phyloP scores from a whole-genome alignment of 2,113 vertebrate species.

The Ornithorhynchus anatinus region DNA sequence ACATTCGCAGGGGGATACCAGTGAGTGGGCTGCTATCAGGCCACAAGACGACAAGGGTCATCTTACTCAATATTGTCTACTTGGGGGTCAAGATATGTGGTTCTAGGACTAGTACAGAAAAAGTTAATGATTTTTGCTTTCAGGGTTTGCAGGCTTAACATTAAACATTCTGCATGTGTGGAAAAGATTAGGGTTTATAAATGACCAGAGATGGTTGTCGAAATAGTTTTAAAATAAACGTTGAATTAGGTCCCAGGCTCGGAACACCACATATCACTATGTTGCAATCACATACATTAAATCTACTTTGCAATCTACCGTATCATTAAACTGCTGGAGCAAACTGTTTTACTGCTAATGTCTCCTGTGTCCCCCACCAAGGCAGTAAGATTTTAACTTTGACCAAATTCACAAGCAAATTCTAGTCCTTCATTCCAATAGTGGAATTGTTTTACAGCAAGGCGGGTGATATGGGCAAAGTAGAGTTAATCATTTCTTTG shows the following conservation, averaged over 20 bases:
- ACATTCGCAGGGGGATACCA: too few relatives aligned
- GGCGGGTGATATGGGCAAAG: too few relatives aligned
- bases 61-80: too few relatives aligned
- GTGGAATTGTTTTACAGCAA: constrained; percentile 18
- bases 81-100: too few relatives aligned
- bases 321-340: background rate
- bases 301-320: background rate
- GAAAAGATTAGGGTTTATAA: background rate
- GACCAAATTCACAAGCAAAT: constrained; percentile 8
- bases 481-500: constrained; percentile 51
- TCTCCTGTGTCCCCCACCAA: background rate
- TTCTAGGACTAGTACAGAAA: background rate
- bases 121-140: background rate
- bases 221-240: background rate
- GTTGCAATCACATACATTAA: rapidly evolving
- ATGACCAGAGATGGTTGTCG: background rate
- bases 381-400: background rate
- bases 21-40: too few relatives aligned
- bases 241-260: background rate
- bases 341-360: background rate
- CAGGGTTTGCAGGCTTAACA: background rate
- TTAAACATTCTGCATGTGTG: background rate
- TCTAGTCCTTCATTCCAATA: background rate
- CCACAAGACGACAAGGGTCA: too few relatives aligned
- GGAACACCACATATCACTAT: background rate